Evolutionary conservation across 2,113 vertebrate species (phyloP), one percentile per base, ranked within the genome.

Genomic region (Eonycteris spelaea): DNA sequence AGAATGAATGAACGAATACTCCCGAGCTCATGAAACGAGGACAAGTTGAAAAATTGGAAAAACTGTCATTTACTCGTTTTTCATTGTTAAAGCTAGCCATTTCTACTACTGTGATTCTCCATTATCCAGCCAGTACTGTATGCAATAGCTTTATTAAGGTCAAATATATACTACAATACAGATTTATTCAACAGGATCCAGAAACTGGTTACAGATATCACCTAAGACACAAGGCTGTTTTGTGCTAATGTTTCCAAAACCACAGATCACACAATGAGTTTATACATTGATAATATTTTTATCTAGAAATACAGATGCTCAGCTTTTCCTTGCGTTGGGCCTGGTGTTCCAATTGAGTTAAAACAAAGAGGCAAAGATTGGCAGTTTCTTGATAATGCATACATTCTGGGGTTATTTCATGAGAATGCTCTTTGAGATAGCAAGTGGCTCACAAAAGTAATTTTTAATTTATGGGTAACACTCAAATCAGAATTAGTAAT

Each of bases 71-170:
- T 77, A 70, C 53, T 16, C 6, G 9, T 70, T 73, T 90, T 57
- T 59, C 15, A 21, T 28, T 45, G 14, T 51, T 55, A 59, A 83
- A 73, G 53, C 35, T 21, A 82, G 6, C 9, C 4, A 5, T 35
- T 35, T 57, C 55, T 61, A 26, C 1, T 53, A 77, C 35, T 61
- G 95, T 75, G 53, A 97, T 88, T 93, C 68, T 96, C n/a, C 53
- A 97, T 77, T 96, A 94, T 94, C 94, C 96, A 97, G 96, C 86
- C 87, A 96, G 83, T 91, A 95, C 86, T 98, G 96, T 98, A 98
- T 95, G 98, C 98, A 99, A 98, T 98, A 98, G 98, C 98, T 99
- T 99, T 99, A 99, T 99, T 99, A 98, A 98, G 96, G 73, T 98
- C 98, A 98, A 98, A 98, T 97, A 98, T 96, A 98, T 98, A 98